These are phyloP conservation scores for Chloroceryle aenea DNA, from an alignment of 2,113 vertebrate species.

Conservation along the genomic window DNA sequence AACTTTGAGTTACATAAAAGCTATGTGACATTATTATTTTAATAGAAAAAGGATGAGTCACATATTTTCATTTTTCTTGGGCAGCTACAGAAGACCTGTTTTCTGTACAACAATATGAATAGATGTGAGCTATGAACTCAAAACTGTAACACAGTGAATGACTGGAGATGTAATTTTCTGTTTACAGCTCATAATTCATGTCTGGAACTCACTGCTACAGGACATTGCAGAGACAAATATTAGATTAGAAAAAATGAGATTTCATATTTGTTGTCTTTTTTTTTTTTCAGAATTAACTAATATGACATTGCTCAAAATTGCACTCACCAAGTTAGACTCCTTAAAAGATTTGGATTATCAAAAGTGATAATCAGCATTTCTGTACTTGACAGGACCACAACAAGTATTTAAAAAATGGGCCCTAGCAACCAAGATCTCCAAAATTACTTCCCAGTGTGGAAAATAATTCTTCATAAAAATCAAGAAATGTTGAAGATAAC, in stretches of 20 bases:
- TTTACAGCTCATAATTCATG: background rate
- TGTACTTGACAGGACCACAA: background rate
- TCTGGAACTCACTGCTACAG: background rate
- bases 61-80: background rate
- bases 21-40: background rate
- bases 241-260: background rate
- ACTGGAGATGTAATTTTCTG: background rate
- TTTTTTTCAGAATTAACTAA: background rate
- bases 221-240: background rate
- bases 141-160: background rate
- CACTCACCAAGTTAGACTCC: background rate
- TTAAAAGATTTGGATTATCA: background rate
- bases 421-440: background rate
- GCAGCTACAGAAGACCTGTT: background rate
- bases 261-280: background rate
- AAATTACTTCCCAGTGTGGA: background rate
- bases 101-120: background rate
- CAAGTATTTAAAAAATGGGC: background rate
- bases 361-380: background rate
- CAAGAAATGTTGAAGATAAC: background rate
- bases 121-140: background rate
- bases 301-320: background rate
- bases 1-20: background rate
- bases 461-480: background rate
- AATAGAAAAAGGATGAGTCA: background rate